These are phyloP conservation scores for Agrilus planipennis DNA, from an alignment of 1,140 invertebrate species.

Conservation along the genomic window DNA sequence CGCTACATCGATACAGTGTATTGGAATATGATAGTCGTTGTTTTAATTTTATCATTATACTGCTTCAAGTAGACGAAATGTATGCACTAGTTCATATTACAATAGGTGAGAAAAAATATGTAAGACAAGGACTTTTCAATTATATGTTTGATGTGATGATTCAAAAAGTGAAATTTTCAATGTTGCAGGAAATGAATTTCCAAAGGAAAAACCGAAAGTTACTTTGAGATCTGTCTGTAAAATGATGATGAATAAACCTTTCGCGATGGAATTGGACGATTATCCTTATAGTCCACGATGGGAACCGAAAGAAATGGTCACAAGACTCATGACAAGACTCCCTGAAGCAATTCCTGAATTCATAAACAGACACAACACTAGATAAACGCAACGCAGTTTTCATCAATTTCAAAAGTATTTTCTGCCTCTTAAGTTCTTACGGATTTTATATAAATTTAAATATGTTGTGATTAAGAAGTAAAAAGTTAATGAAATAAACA, in stretches of 20 bases:
- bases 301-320: conserved; percentile 14
- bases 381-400: conserved; percentile 16
- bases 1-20: conserved; percentile 18
- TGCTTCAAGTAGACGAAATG: conserved; percentile 24
- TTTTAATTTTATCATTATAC: conserved; percentile 24
- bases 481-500: too few relatives aligned
- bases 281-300: conserved; percentile 21
- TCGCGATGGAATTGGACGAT: conserved; percentile 13
- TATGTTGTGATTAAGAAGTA: too few relatives aligned
- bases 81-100: conserved; percentile 25
- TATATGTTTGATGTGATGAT: not conserved
- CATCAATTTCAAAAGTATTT: too few relatives aligned
- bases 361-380: conserved; percentile 14
- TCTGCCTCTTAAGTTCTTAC: too few relatives aligned
- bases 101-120: conserved; percentile 17
- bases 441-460: too few relatives aligned
- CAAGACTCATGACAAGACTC: conserved; percentile 11
- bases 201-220: conserved; percentile 24
- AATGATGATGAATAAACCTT: conserved; percentile 17
- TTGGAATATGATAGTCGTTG: conserved; percentile 29
- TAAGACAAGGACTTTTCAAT: not conserved
- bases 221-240: conserved; percentile 25
- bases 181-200: conserved; percentile 23
- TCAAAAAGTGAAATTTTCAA: too few relatives aligned
- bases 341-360: conserved; percentile 10